Base-by-base conservation (phyloP, 2,113 vertebrate genomes). In the Sceloporus undulatus region DNA sequence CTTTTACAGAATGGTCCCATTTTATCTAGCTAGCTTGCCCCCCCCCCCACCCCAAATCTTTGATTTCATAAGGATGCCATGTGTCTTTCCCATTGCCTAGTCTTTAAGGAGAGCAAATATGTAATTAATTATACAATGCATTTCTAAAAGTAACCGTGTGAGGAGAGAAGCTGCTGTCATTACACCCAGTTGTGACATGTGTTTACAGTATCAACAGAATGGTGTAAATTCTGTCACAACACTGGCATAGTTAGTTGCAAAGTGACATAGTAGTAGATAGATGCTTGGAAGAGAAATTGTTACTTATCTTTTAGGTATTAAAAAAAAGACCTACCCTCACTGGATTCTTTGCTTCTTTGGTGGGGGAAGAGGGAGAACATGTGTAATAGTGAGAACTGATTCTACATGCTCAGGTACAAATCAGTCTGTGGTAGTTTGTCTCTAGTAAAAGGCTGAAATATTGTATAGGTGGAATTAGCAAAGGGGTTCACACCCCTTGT, bases 101-200 rank as follows among this genome's bases (percentile, higher is more conserved):
- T 21, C 42, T 21, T 80, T 40, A 90, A 95, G 48, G 68, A 94
- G 91, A 94, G 96, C 95, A 97, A 97, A 95, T 94, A 87, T 93
- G 94, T 94, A 96, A 97, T 48, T 48, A 48, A 48, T 96, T 97
- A 95, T 95, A 92, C 90, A 90, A 66, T 96, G 96, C 95, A 90
- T 96, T 96, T 95, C 87, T 90, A 48, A 48, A 89, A 62, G 88
- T 81, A 89, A 91, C 18, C 21, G 7, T 90, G 93, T 92, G 73
- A 56, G 89, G 78, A 88, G 74, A 91, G 87, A 21, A 56, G 82
- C 88, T 88, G 18, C 25, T 14, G 18, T 29, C 11, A 92, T 89
- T 91, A 11, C 68, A 0, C 48, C 93, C 78, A 65, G 91, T 13
- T 83, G 92, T 91, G 88, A 70, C 89, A 89, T 90, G 54, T 76